phyloP scores from a whole-genome alignment of 2,113 vertebrate genomes.

The Scophthalmus maximus region DNA sequence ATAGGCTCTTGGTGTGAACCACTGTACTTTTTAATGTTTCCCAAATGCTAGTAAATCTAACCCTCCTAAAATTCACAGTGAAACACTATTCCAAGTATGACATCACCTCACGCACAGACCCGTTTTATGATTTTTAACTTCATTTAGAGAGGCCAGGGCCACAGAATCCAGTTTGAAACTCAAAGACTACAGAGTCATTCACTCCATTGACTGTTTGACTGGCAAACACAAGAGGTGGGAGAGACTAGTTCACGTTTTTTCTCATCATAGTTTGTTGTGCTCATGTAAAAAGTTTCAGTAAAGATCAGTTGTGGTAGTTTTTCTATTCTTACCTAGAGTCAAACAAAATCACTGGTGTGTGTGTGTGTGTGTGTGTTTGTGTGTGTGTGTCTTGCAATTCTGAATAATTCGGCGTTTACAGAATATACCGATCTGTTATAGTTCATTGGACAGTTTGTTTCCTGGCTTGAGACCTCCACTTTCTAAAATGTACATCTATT shows the following conservation, averaged over 20 bases:
- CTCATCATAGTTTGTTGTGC: constrained; percentile 27
- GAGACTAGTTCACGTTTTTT: constrained; percentile 37
- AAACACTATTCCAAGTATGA: constrained; percentile 76
- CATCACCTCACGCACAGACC: constrained; percentile 69
- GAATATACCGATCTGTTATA: not conserved
- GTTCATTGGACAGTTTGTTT: not conserved
- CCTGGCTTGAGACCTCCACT: too few species aligned
- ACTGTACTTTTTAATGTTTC: constrained; percentile 77
- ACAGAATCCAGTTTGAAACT: constrained; percentile 61
- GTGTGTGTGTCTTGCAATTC: too few species aligned
- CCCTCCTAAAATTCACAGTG: constrained; percentile 71
- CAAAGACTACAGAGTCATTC: constrained; percentile 24
- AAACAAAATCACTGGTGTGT: not conserved
- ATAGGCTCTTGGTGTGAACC: constrained; percentile 75
- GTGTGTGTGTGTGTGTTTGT: too few species aligned
- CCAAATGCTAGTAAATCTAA: constrained; percentile 79
- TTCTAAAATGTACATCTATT: too few species aligned
- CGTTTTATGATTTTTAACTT: constrained; percentile 72
- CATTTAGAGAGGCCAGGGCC: constrained; percentile 56
- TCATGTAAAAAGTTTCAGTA: constrained; percentile 30
- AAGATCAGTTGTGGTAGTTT: constrained; percentile 17
- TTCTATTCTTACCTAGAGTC: not conserved
- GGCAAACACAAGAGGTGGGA: constrained; percentile 11
- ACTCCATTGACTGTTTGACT: constrained; percentile 43
- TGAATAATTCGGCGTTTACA: too few species aligned